phyloP scores from a whole-genome alignment of 2,797 vertebrate genomes.

The Falco biarmicus region DNA sequence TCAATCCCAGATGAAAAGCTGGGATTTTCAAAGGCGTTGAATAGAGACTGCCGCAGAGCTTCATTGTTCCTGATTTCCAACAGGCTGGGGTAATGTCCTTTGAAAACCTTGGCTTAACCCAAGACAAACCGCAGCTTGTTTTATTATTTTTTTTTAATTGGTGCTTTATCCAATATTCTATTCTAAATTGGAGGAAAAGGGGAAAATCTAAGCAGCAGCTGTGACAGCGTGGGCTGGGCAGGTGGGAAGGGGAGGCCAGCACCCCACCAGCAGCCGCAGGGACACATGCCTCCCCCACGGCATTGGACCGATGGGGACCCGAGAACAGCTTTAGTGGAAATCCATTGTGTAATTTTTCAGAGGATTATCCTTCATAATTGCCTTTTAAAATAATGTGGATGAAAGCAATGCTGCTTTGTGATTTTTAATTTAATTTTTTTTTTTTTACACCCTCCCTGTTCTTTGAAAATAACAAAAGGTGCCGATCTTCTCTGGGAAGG shows the following conservation, averaged over 20 bases:
- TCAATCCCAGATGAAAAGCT: neutral
- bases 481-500: neutral
- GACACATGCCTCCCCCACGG: accelerated
- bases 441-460: neutral
- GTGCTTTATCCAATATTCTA: neutral
- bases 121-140: neutral
- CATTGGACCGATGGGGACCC: neutral
- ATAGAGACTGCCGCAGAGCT: neutral
- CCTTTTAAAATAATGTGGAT: neutral
- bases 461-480: neutral
- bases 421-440: neutral
- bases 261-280: accelerated
- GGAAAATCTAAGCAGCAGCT: neutral
- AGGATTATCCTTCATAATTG: neutral
- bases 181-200: neutral
- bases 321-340: neutral
- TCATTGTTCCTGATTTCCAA: neutral
- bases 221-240: accelerated
- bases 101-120: neutral
- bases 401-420: neutral
- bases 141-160: neutral
- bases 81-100: neutral
- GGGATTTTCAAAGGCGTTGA: neutral
- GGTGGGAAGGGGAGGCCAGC: neutral
- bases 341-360: neutral